Evolutionary conservation across 2,797 vertebrate species (phyloP), one percentile per base, ranked within the genome.

Genomic region (Selene dorsalis): DNA sequence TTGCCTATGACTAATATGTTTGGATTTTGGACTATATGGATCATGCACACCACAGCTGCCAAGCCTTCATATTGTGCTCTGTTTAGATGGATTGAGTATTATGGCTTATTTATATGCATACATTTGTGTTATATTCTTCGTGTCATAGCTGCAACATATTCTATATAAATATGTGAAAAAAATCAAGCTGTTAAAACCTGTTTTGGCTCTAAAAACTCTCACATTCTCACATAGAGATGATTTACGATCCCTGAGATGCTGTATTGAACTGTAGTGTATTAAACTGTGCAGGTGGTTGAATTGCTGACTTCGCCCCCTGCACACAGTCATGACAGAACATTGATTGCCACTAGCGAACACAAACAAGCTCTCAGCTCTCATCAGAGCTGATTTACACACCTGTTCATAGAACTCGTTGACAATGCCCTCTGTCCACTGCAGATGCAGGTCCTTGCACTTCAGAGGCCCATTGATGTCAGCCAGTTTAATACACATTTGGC

Each of bases 341-440:
- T 73, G 61, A 81, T 66, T 24, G 61, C 75, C 50, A 65, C 10
- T 28, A 64, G 56, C 12, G 30, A 65, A 28, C 3, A 79, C 70
- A 62, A 68, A 58, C 9, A 20, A 74, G 28, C 38, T 45, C 66
- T 52, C 20, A 43, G 60, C 35, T 70, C 20, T 24, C 26, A 32
- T 74, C 60, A 57, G 52, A 58, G 28, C 52, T 7, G 0, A 6
- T n/a, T 60, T 20, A 76, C 89, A 22, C 87, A 99, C 98, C 96
- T 99, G 98, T 43, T 99, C 96, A 32, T 99, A 99, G 90, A 99
- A 99, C 90, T 99, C 98, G 45, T 98, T 99, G 88, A 99, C 98
- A 1, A 99, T 99, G 87, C 98, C 98, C 75, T 98, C 96, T 0
- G 98, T 99, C 98, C 98, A 99, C 91, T 96, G 96, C 72, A 99